These are phyloP conservation scores for Eristalinus sepulchralis DNA, from an alignment of 2,888 invertebrate species.

Conservation along the genomic window DNA sequence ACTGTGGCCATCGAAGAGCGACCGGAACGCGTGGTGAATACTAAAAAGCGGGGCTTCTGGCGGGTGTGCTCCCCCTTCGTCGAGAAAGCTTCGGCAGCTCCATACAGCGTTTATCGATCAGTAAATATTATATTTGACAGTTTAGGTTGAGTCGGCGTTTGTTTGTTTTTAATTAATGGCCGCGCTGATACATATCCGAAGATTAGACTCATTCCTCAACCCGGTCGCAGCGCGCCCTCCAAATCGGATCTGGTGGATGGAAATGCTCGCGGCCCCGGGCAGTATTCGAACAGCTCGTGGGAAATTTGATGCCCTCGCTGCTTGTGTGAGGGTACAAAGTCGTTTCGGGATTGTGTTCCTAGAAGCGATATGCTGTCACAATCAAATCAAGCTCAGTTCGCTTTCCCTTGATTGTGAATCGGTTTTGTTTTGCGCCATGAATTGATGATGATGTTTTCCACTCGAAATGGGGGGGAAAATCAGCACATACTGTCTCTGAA, in stretches of 20 bases:
- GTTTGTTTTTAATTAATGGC: slow-evolving; percentile 44
- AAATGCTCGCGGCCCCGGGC: neutral
- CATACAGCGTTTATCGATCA: slow-evolving; percentile 54
- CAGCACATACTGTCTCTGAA: neutral
- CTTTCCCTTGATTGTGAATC: slow-evolving; percentile 14
- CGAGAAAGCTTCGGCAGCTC: slow-evolving; percentile 18
- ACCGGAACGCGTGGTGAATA: slow-evolving; percentile 40
- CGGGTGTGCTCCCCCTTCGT: neutral
- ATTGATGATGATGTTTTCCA: neutral
- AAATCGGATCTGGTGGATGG: slow-evolving; percentile 11
- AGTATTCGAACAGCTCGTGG: slow-evolving; percentile 37
- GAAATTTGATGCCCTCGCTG: slow-evolving; percentile 47
- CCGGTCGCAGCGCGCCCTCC: neutral
- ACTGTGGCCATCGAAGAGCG: neutral
- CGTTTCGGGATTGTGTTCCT: slow-evolving; percentile 40
- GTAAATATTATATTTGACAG: slow-evolving; percentile 64
- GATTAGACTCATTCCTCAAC: slow-evolving; percentile 27
- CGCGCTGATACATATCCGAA: slow-evolving; percentile 25
- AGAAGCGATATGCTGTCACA: slow-evolving; percentile 63
- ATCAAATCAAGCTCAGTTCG: slow-evolving; percentile 25
- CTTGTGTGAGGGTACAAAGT: slow-evolving; percentile 26
- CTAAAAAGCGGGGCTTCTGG: slow-evolving; percentile 25
- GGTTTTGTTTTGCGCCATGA: neutral
- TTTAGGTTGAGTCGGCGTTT: slow-evolving; percentile 8
- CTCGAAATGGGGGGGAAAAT: neutral